Percentiles rank a stretch among this genome's conserved stretches.
phyloP scores from a whole-genome alignment of 1,140 invertebrate species.

The Dendroctonus valens region DNA sequence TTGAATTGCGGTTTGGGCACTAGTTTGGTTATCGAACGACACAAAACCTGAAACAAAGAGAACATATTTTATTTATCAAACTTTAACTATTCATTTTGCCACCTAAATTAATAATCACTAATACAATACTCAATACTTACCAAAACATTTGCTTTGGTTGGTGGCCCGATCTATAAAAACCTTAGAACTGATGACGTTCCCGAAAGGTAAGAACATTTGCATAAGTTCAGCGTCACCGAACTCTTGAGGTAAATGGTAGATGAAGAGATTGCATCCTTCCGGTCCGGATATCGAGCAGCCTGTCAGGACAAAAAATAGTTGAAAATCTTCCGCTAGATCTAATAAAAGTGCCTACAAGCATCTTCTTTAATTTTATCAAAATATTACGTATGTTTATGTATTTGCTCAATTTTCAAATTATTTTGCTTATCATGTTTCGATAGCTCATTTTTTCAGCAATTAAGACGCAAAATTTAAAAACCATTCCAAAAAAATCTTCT shows the following conservation, averaged over 20 bases:
- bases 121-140: constrained; percentile 6
- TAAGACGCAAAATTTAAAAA: too few relatives aligned
- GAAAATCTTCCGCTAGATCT: too few relatives aligned
- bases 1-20: constrained; percentile 97
- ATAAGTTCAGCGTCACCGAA: constrained; percentile 98
- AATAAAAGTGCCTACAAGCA: too few relatives aligned
- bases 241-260: constrained; percentile 99
- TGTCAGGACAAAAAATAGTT: constrained; percentile 52
- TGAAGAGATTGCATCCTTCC: constrained; percentile 99
- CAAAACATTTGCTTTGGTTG: constrained; percentile 72
- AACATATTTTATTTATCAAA: constrained; percentile 9
- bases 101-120: not conserved
- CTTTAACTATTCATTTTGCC: constrained; percentile 1
- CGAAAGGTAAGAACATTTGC: constrained; percentile 99
- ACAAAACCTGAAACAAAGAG: constrained; percentile 82
- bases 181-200: constrained; percentile 99
- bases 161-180: constrained; percentile 99
- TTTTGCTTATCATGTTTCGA: too few relatives aligned
- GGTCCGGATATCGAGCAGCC: constrained; percentile 94
- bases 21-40: constrained; percentile 97
- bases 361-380: too few relatives aligned
- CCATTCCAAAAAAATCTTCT: too few relatives aligned
- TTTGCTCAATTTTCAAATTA: too few relatives aligned
- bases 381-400: too few relatives aligned
- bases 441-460: too few relatives aligned